Evolutionary conservation across 2,888 invertebrate species (phyloP).

Genomic region (Lepetodrilus schrolli): DNA sequence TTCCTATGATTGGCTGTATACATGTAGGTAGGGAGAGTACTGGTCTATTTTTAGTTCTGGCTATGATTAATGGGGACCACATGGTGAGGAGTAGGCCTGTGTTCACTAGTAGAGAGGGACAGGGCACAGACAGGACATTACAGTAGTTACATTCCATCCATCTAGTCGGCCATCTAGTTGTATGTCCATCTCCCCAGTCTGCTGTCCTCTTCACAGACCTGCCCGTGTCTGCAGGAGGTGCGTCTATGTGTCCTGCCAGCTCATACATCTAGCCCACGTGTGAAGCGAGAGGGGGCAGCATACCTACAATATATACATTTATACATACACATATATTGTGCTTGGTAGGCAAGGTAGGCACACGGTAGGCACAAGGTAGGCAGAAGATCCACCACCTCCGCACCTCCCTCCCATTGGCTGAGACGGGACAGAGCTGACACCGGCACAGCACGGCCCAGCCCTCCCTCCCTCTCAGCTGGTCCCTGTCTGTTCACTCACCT

Average conservation of each 20-base stretch:
- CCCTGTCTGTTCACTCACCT: too few relatives aligned
- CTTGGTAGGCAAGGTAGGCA: too few relatives aligned
- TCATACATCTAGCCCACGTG: too few relatives aligned
- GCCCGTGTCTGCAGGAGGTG: too few relatives aligned
- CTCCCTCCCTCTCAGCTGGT: not conserved
- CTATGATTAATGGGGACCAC: slow-evolving; percentile 16
- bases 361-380: not conserved
- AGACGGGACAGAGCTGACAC: slow-evolving; percentile 5
- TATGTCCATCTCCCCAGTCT: not conserved
- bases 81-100: too few relatives aligned
- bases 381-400: slow-evolving; percentile 27
- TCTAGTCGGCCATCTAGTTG: too few relatives aligned
- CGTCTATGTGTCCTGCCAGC: too few relatives aligned
- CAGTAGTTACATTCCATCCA: too few relatives aligned
- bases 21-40: not conserved
- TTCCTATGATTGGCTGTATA: not conserved
- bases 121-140: not conserved
- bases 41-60: not conserved
- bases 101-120: not conserved
- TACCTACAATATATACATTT: not conserved
- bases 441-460: slow-evolving; percentile 13
- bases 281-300: too few relatives aligned
- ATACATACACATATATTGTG: not conserved
- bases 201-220: too few relatives aligned
- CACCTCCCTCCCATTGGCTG: slow-evolving; percentile 28